Base-by-base conservation (phyloP, 2,113 vertebrate species). In the Eublepharis macularius region DNA sequence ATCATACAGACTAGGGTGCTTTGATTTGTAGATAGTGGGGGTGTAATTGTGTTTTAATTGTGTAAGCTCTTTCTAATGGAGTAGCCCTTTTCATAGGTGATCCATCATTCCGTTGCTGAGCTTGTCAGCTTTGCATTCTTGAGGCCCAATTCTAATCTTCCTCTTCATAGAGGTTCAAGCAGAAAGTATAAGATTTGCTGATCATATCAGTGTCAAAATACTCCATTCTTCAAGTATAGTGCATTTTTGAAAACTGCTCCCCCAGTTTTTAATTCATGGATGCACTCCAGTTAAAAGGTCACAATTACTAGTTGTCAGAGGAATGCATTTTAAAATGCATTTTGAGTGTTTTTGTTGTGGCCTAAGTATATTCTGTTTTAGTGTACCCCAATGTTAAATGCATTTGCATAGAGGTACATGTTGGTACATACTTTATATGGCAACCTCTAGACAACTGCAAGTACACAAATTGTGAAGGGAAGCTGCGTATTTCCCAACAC, bases 21-120 rank as follows among this genome's bases (percentile, higher is more conserved):
- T 85, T 19, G 24, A 14, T 89, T 82, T 73, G 65, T 87, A 32
- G 32, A 32, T 89, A 26, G 13, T 76, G 68, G 14, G 34, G 80
- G 29, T 63, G 17, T 77, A 29, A 88, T n/a, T 73, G 45, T 81
- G 76, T 84, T 91, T 63, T 80, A 88, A 74, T 82, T 45, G 82
- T 81, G 17, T 41, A 73, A 47, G 5, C 80, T 75, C 11, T 75
- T 43, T 79, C 39, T 88, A 87, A 84, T 86, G 72, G 89, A 77
- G 32, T n/a, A 73, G 76, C 83, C 80, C 70, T 85, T 5, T 76
- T 85, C 86, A 17, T 2, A 82, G 85, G 83, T 87, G 84, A 60
- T 89, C 72, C 63, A 14, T 80, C 90, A 54, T 81, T 87, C 73
- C 83, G 76, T 29, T 60, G 10, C 41, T 90, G 65, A 43, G 34